Base-by-base conservation (phyloP, 2,888 invertebrate species). In the Melieria crassipennis region DNA sequence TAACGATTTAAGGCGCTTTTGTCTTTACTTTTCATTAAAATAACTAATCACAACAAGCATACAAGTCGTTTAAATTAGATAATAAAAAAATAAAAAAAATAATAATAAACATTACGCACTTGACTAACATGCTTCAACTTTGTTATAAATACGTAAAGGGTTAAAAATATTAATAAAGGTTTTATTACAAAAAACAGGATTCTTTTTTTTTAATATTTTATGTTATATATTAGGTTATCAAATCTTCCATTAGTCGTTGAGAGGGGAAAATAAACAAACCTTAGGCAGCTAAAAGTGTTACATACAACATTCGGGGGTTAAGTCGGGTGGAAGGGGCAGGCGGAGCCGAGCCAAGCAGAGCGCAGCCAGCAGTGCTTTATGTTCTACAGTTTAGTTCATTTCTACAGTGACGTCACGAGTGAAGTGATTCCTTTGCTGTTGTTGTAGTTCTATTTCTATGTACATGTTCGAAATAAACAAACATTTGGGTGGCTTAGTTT, bases 221-320 rank as follows among this genome's bases (percentile, higher is more conserved):
- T 30, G 30, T 30, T 30, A 30, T 74, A 71, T 71, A 71, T 5
- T 52, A 68, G 13, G 67, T 71, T 76, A 16, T 80, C 83, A 87
- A 86, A 84, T 86, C 85, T 86, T 86, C 87, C 86, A 84, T 83
- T 86, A 86, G 85, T 85, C 86, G 86, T 80, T 72, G 75, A 30
- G 30, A 30, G 30, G 30, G 30, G 30, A 30, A 30, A 30, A 30
- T 30, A 72, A 80, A 80, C 76, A 75, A 77, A 73, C 77, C 77
- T 79, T 80, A 77, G 68, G 52, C 13, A n/a, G 52, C 7, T 52
- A 52, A 52, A 52, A 52, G 9, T 30, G 30, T 30, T 30, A 30
- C 30, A 30, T 30, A 30, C 30, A 30, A 30, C 30, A 30, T 30
- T 30, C 30, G 30, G 2, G 30, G 30, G 30, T 30, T 30, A 30